Percentiles rank a stretch among this genome's conserved stretches.
Evolutionary conservation across 2,113 vertebrate species (phyloP).

Genomic region (Ciconia stormi): DNA sequence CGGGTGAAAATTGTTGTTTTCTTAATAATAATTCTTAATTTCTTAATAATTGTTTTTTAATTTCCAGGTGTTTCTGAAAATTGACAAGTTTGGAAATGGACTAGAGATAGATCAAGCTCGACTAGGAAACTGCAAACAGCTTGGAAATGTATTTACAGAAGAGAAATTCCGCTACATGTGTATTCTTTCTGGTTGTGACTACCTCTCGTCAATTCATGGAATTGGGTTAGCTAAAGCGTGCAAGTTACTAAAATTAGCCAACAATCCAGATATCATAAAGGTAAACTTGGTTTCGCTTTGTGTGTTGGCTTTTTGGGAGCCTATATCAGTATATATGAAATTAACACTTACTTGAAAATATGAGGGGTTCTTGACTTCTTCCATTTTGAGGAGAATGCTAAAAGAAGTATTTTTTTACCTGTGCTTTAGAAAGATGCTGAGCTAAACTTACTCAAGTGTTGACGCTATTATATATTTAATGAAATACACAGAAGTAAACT

Average conservation of each 20-base stretch:
- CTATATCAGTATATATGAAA: not conserved
- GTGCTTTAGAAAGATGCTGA: not conserved
- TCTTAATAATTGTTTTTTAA: not conserved
- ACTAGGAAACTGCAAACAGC: constrained; percentile 88
- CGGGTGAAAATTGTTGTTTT: not conserved
- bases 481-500: not conserved
- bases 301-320: not conserved
- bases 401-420: not conserved
- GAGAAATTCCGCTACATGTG: constrained; percentile 98
- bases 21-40: too few relatives aligned
- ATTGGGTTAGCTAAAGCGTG: constrained; percentile 96
- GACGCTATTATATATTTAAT: not conserved
- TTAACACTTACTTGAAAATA: not conserved
- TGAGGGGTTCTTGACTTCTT: not conserved
- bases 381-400: not conserved
- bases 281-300: constrained; percentile 63
- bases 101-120: constrained; percentile 89
- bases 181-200: constrained; percentile 98
- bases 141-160: constrained; percentile 93
- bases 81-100: constrained; percentile 94
- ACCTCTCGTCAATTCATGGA: constrained; percentile 91
- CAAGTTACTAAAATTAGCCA: constrained; percentile 88
- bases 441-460: not conserved
- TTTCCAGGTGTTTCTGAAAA: constrained; percentile 93
- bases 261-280: constrained; percentile 93